phyloP scores from a whole-genome alignment of 2,888 invertebrate genomes.

The Megamerina dolium region DNA sequence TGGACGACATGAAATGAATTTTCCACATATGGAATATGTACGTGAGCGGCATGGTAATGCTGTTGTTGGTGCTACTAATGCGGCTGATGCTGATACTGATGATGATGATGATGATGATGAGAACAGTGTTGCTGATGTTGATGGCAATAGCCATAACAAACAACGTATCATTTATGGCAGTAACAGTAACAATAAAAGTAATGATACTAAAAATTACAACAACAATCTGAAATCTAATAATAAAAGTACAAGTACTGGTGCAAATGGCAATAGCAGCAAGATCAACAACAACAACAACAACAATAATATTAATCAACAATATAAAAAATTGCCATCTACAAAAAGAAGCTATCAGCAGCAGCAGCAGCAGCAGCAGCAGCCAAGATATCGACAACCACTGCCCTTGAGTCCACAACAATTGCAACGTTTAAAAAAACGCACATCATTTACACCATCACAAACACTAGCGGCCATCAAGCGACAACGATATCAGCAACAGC shows the following conservation, averaged over 20 bases:
- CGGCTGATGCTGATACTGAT: neutral
- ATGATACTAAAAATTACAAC: constrained; percentile 19
- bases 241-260: constrained; percentile 14
- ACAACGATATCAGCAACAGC: constrained; percentile 25
- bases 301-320: constrained; percentile 22
- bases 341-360: constrained; percentile 12
- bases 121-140: too few species aligned
- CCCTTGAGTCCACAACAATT: constrained; percentile 35
- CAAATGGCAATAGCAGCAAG: constrained; percentile 14
- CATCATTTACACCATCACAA: constrained; percentile 46
- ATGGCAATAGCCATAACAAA: constrained; percentile 11
- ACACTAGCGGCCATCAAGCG: constrained; percentile 41
- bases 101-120: too few species aligned
- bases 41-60: constrained; percentile 48
- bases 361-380: constrained; percentile 23
- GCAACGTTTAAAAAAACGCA: constrained; percentile 42
- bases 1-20: constrained; percentile 48
- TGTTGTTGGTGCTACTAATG: constrained; percentile 12
- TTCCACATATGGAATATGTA: constrained; percentile 49
- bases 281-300: constrained; percentile 23
- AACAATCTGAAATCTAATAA: constrained; percentile 30
- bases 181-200: constrained; percentile 19
- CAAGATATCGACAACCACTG: constrained; percentile 12
- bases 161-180: constrained; percentile 12
- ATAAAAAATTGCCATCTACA: constrained; percentile 20